Evolutionary conservation across 1,140 invertebrate genomes (phyloP).

Genomic region (Sipha flava): DNA sequence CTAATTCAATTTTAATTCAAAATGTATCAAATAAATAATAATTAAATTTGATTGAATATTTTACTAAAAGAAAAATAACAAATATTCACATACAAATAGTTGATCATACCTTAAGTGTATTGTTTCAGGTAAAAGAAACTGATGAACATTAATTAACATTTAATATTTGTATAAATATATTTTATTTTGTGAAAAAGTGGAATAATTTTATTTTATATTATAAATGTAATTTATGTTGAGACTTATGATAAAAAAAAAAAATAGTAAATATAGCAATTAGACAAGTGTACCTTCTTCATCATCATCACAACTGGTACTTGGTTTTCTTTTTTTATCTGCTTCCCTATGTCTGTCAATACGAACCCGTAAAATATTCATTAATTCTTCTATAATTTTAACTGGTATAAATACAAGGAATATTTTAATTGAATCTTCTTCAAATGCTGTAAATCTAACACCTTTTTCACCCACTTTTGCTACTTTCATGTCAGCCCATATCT

Average conservation of each 20-base stretch:
- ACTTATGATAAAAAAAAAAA: conserved; percentile 14
- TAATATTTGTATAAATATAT: background rate
- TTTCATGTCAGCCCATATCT: conserved; percentile 85
- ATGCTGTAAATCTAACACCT: conserved; percentile 78
- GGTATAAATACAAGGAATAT: conserved; percentile 1
- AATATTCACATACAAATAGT: background rate
- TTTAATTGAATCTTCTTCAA: conserved; percentile 52
- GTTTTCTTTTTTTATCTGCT: conserved; percentile 1
- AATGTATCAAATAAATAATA: background rate
- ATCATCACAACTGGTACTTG: background rate
- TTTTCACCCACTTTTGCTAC: conserved; percentile 76
- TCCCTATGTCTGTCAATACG: conserved; percentile 22
- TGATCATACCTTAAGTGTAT: background rate
- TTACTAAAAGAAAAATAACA: background rate
- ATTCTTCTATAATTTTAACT: conserved; percentile 14
- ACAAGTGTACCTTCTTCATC: background rate
- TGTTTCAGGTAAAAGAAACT: background rate
- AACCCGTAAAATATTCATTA: background rate
- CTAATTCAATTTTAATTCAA: too few relatives aligned
- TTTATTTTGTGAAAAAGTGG: background rate
- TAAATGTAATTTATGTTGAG: background rate
- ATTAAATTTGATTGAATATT: background rate
- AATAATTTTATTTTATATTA: background rate
- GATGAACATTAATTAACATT: background rate
- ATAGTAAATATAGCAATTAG: background rate